Evolutionary conservation across 2,888 invertebrate genomes (phyloP).

Genomic region (Nasonovia ribisnigri): DNA sequence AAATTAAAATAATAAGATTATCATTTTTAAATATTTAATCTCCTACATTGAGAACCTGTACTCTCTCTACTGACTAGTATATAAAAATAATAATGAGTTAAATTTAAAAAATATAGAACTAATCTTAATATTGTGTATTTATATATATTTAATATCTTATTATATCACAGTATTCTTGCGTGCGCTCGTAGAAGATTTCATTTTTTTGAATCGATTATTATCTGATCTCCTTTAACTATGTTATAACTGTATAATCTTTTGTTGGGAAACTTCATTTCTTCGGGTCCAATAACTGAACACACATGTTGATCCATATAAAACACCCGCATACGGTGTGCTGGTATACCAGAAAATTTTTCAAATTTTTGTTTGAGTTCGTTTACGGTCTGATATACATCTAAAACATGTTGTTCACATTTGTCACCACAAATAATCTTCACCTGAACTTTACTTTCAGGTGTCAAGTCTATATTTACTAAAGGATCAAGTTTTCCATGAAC

Average conservation of each 20-base stretch:
- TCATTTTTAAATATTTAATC: background rate
- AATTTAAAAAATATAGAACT: slow-evolving; percentile 35
- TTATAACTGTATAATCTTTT: slow-evolving; percentile 93
- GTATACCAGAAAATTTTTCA: slow-evolving; percentile 85
- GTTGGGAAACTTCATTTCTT: slow-evolving; percentile 89
- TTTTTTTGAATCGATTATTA: slow-evolving; percentile 85
- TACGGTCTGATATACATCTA: slow-evolving; percentile 79
- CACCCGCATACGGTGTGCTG: slow-evolving; percentile 86
- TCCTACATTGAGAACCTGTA: slow-evolving; percentile 3
- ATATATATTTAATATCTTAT: slow-evolving; percentile 19
- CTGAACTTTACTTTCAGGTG: slow-evolving; percentile 88
- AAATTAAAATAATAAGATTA: slow-evolving; percentile 13
- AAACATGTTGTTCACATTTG: slow-evolving; percentile 73
- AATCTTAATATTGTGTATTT: background rate
- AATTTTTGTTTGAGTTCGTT: slow-evolving; percentile 84
- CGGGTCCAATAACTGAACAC: slow-evolving; percentile 77
- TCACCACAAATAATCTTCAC: slow-evolving; percentile 85
- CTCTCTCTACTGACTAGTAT: slow-evolving; percentile 36
- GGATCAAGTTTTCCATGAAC: slow-evolving; percentile 93
- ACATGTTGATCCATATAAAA: slow-evolving; percentile 87
- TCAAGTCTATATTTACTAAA: slow-evolving; percentile 87
- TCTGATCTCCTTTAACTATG: slow-evolving; percentile 89
- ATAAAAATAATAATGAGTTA: slow-evolving; percentile 31
- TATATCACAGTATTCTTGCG: slow-evolving; percentile 35
- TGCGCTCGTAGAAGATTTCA: background rate